Evolutionary conservation across 2,888 invertebrate species (phyloP), one percentile per base, ranked within the genome.

Genomic region (Drosophila differens): DNA sequence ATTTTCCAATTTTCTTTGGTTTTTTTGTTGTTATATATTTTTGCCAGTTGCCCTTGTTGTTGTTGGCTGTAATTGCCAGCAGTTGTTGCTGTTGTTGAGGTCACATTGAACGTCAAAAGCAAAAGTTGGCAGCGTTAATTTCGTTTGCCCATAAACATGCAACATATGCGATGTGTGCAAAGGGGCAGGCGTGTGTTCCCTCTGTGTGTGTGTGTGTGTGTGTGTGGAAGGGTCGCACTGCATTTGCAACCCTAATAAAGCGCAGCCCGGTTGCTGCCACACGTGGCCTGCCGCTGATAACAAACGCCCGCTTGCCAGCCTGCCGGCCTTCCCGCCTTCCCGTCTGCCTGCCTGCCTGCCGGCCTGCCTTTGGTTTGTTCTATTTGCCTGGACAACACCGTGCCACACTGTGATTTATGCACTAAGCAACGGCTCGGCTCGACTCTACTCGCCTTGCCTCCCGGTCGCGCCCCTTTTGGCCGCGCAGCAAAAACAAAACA

Each of bases 61-160:
- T 70, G 65, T 67, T 69, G 70, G 64, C 64, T 75, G 81, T 83
- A 82, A 85, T 85, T 83, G 67, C 70, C 59, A 76, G 74, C 70
- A 78, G 62, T 83, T 77, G 74, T 70, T 76, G 83, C 64, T 74
- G 72, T 70, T 79, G 81, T 81, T 88, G 88, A 83, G 85, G 84
- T 88, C 89, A 81, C 85, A 83, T 88, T 73, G 86, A 83, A 89
- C 67, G 83, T 85, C 88, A 85, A 85, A 89, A 75, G 83, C 83
- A 89, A 78, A 82, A 82, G 79, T 79, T 78, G 83, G 71, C 87
- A 65, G 76, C 79, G 90, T 89, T 85, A 82, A 87, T 87, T 89
- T 89, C 83, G 78, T 83, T 89, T 85, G 83, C 68, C 76, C 85
- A 87, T 87, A 87, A 87, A 89, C 86, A 85, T 88, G 90, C 88